Conservation (phyloP, 2,888 invertebrate species). For the Acrobasis suavella region DNA sequence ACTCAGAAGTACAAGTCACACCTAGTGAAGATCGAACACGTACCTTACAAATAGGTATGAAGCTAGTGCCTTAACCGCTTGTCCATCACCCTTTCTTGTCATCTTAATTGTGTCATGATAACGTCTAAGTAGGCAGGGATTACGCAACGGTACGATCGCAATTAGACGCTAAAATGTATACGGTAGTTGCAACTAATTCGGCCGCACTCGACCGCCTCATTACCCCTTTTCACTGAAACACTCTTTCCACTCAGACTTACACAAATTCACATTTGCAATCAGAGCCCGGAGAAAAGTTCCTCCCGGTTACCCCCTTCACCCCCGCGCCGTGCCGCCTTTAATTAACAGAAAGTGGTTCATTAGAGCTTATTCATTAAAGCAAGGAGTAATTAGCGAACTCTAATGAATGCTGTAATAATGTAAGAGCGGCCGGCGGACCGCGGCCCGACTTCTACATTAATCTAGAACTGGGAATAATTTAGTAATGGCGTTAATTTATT, state of each 20-base stretch:
- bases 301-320: slow-evolving; percentile 45
- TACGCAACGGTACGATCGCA: slow-evolving; percentile 27
- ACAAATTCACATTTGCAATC: slow-evolving; percentile 83
- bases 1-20: too few species aligned
- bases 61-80: too few species aligned
- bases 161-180: slow-evolving; percentile 46
- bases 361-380: slow-evolving; percentile 95
- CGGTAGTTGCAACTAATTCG: slow-evolving; percentile 73
- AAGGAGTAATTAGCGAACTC: slow-evolving; percentile 95
- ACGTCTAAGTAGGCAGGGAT: slow-evolving; percentile 9
- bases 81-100: neutral
- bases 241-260: slow-evolving; percentile 80
- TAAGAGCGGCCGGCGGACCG: slow-evolving; percentile 83
- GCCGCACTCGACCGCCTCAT: slow-evolving; percentile 75
- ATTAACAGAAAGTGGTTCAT: slow-evolving; percentile 96
- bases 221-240: slow-evolving; percentile 79
- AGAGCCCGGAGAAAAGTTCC: slow-evolving; percentile 79
- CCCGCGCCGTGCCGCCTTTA: slow-evolving; percentile 86
- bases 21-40: too few species aligned
- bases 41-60: too few species aligned
- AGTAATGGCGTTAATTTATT: slow-evolving; percentile 79
- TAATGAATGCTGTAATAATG: slow-evolving; percentile 92
- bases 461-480: slow-evolving; percentile 79
- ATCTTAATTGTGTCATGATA: slow-evolving; percentile 1
- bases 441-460: slow-evolving; percentile 80